A percentile compares a stretch with the other conserved stretches of the same genome.
Conservation (phyloP, 2,888 invertebrate species). For the Caradrina kadenii region DNA sequence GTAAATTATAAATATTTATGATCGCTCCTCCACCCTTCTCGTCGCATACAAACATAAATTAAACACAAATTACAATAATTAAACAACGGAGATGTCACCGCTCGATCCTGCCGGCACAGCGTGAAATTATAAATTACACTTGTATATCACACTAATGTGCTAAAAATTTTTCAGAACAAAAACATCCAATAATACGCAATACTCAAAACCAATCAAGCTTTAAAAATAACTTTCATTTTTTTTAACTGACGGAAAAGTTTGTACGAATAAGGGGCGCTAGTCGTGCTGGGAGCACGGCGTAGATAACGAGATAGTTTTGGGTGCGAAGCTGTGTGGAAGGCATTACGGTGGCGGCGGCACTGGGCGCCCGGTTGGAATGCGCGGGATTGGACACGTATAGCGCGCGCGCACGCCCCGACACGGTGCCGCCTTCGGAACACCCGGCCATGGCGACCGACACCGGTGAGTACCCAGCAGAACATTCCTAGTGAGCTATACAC, state of each 20-base stretch:
- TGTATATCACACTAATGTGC: slow-evolving; percentile 54
- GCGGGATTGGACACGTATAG: slow-evolving; percentile 87
- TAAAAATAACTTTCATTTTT: slow-evolving; percentile 66
- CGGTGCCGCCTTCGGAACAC: slow-evolving; percentile 89
- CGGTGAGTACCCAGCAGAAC: slow-evolving; percentile 76
- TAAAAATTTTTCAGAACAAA: slow-evolving; percentile 72
- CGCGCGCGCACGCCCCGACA: slow-evolving; percentile 87
- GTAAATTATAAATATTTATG: slow-evolving; percentile 63
- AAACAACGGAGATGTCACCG: slow-evolving; percentile 67
- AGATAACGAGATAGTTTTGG: slow-evolving; percentile 63
- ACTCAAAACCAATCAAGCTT: slow-evolving; percentile 73
- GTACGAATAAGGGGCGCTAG: slow-evolving; percentile 19
- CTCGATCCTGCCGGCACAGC: slow-evolving; percentile 62
- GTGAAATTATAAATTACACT: slow-evolving; percentile 29
- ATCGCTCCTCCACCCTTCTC: slow-evolving; percentile 67
- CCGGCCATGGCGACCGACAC: slow-evolving; percentile 90
- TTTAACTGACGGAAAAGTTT: slow-evolving; percentile 51
- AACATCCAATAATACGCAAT: slow-evolving; percentile 70
- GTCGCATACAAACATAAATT: slow-evolving; percentile 63
- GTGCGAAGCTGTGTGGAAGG: slow-evolving; percentile 74
- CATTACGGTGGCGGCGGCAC: slow-evolving; percentile 85
- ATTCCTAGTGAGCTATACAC: slow-evolving; percentile 9
- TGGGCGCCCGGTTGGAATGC: slow-evolving; percentile 87
- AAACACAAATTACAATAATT: slow-evolving; percentile 59
- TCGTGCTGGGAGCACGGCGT: slow-evolving; percentile 59